Percentiles rank a stretch among this genome's conserved stretches.
Conservation (phyloP, 2,797 vertebrate species). For the Gambusia yucatana region DNA sequence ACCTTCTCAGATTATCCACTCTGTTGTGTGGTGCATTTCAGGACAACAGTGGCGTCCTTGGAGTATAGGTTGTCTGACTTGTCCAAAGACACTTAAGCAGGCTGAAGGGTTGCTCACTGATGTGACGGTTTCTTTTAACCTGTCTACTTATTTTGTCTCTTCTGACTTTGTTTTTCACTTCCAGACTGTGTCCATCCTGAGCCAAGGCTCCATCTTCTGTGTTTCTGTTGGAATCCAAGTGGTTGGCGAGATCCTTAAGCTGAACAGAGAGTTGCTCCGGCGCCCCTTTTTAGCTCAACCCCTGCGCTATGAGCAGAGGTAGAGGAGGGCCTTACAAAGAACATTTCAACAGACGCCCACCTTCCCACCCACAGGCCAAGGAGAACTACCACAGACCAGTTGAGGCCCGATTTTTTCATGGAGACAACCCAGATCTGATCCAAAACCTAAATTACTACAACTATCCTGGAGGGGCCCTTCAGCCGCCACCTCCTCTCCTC, state of each 20-base stretch:
- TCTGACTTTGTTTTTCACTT: slow-evolving; percentile 60
- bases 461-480: slow-evolving; percentile 30
- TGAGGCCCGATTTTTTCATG: slow-evolving; percentile 30
- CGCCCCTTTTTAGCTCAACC: slow-evolving; percentile 56
- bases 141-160: slow-evolving; percentile 14
- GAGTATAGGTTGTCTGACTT: slow-evolving; percentile 20
- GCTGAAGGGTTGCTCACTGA: slow-evolving; percentile 28
- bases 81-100: slow-evolving; percentile 36
- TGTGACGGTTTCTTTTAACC: slow-evolving; percentile 1
- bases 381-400: slow-evolving; percentile 40
- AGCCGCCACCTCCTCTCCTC: slow-evolving; percentile 26
- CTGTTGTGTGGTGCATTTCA: slow-evolving; percentile 8
- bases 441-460: slow-evolving; percentile 46
- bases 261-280: slow-evolving; percentile 41
- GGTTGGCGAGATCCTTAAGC: slow-evolving; percentile 32
- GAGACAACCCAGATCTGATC: slow-evolving; percentile 47
- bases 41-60: slow-evolving; percentile 14
- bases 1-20: not conserved
- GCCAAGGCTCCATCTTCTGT: slow-evolving; percentile 26
- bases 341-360: slow-evolving; percentile 48
- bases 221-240: slow-evolving; percentile 31
- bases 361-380: slow-evolving; percentile 35
- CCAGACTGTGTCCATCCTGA: slow-evolving; percentile 22
- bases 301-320: slow-evolving; percentile 87
- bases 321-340: slow-evolving; percentile 75